Conservation (phyloP, 2,113 vertebrate genomes). For the Chloropsis hardwickii region DNA sequence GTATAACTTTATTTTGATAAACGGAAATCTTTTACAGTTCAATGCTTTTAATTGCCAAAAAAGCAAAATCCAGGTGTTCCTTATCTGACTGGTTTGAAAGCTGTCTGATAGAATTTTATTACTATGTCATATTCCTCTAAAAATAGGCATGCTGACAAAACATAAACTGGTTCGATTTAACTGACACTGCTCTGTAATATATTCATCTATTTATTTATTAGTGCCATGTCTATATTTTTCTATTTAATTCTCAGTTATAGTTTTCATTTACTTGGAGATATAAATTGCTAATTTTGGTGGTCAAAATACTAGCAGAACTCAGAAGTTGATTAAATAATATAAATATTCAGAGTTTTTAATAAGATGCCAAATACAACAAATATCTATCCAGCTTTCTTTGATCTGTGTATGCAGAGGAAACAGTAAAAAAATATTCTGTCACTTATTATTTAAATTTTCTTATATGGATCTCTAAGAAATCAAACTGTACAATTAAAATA, state of each 20-base stretch:
- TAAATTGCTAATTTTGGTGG: slow-evolving; percentile 45
- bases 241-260: background rate
- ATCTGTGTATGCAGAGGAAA: slow-evolving; percentile 14
- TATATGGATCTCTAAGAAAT: slow-evolving; percentile 18
- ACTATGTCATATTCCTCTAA: background rate
- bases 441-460: slow-evolving; percentile 51
- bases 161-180: background rate
- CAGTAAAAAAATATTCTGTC: background rate
- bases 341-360: slow-evolving; percentile 52
- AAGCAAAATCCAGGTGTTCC: background rate
- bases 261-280: slow-evolving; percentile 27
- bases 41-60: background rate
- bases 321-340: slow-evolving; percentile 26
- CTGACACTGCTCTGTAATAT: background rate
- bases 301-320: background rate
- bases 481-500: slow-evolving; percentile 34
- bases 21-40: background rate
- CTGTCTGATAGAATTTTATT: background rate
- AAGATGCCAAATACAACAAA: slow-evolving; percentile 33
- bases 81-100: background rate
- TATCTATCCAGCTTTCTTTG: slow-evolving; percentile 13
- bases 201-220: slow-evolving; percentile 31
- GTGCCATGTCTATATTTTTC: background rate
- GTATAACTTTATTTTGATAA: background rate
- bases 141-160: background rate